Evolutionary conservation across 2,797 vertebrate genomes (phyloP), one percentile per base, ranked within the genome.

Genomic region (Loriculus beryllinus): DNA sequence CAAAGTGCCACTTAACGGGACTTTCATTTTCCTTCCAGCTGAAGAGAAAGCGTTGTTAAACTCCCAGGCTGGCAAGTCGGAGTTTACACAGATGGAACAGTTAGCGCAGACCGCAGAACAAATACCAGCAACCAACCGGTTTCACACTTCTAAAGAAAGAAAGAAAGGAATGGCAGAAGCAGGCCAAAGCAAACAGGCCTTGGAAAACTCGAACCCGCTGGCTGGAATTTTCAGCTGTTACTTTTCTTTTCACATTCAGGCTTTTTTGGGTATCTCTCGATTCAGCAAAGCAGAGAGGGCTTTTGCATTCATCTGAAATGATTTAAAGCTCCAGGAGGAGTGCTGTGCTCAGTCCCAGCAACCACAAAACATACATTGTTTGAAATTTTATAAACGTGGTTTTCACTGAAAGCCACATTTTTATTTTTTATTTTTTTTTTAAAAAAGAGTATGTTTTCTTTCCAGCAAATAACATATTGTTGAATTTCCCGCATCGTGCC

Each of bases 1-100:
- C 96, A 94, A 97, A 98, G 96, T 95, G 76, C 96, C 96, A 96
- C 97, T 97, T 97, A 97, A 97, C 33, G 80, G 97, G 93, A 86
- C 97, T 95, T 97, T 93, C 62, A 76, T 86, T 97, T 96, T 96
- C 95, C 91, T 96, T 86, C 88, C 93, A 91, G 94, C 95, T 94
- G 93, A 97, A 97, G 97, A 94, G 96, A 97, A 96, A 98, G 97
- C 92, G 90, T 96, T 97, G 95, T 96, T 96, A 84, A 95, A 95
- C 95, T 90, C 94, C 95, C 97, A 96, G 97, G 97, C 97, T 99
- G 99, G 99, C 99, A 98, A 97, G 97, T 96, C 52, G 91, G 98
- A 99, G 99, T 99, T 99, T 99, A 98, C 98, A 99, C 99, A 99
- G 99, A 99, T 99, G 99, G 99, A 99, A 99, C 98, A 98, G 98